These are phyloP conservation scores for Boloria selene DNA, from an alignment of 2,888 invertebrate genomes.

Conservation along the genomic window DNA sequence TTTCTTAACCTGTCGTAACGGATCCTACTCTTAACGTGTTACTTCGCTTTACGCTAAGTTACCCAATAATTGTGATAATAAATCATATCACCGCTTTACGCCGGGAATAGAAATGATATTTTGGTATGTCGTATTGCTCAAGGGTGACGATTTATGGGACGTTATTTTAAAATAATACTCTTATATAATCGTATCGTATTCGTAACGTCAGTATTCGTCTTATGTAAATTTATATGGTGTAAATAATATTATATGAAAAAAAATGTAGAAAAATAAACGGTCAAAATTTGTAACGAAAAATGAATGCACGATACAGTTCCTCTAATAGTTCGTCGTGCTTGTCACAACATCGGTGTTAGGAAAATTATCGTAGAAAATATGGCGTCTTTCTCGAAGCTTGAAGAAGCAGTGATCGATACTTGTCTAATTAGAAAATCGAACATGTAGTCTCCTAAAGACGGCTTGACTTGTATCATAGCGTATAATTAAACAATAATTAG, in stretches of 20 bases:
- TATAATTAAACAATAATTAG: constrained; percentile 67
- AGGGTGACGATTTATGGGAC: constrained; percentile 61
- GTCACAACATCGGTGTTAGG: constrained; percentile 63
- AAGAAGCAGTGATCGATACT: constrained; percentile 9
- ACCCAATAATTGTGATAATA: constrained; percentile 64
- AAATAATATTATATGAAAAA: constrained; percentile 58
- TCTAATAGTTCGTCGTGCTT: constrained; percentile 77
- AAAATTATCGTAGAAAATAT: constrained; percentile 43
- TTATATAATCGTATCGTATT: constrained; percentile 49
- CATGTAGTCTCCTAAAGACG: constrained; percentile 61
- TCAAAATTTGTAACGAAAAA: constrained; percentile 72
- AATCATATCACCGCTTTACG: constrained; percentile 75
- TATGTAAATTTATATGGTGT: constrained; percentile 59
- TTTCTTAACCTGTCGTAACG: constrained; percentile 4
- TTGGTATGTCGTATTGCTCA: constrained; percentile 80
- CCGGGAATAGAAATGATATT: constrained; percentile 67
- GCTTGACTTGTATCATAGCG: constrained; percentile 65
- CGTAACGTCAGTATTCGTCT: constrained; percentile 47
- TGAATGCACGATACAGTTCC: constrained; percentile 81
- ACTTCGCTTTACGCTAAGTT: constrained; percentile 42
- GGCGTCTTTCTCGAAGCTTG: constrained; percentile 65
- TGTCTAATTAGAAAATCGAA: constrained; percentile 39
- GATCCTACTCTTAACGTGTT: constrained; percentile 14
- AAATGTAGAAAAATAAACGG: constrained; percentile 54
- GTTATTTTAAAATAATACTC: constrained; percentile 56